phyloP scores from a whole-genome alignment of 2,888 invertebrate genomes.

The Tiliacea aurago region DNA sequence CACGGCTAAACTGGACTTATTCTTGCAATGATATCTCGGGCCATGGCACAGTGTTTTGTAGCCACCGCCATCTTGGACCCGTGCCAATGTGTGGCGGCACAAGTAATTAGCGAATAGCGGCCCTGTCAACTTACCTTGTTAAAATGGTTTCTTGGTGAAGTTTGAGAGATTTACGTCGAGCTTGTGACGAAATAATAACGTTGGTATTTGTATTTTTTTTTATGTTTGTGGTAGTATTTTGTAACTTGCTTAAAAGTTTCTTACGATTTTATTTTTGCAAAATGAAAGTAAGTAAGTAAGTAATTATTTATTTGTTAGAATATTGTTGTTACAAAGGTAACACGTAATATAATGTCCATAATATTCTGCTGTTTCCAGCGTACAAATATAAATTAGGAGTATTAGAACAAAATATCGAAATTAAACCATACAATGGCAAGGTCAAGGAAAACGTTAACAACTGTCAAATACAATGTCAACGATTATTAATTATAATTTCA shows the following conservation, averaged over 20 bases:
- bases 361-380: no score
- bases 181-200: constrained; percentile 45
- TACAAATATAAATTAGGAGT: no score
- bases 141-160: constrained; percentile 50
- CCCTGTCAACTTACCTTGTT: constrained; percentile 62
- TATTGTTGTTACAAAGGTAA: no score
- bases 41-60: constrained; percentile 76
- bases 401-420: no score
- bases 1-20: constrained; percentile 75
- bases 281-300: no score
- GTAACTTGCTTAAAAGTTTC: neutral
- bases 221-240: neutral
- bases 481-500: no score
- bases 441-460: no score
- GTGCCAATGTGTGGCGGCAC: constrained; percentile 70
- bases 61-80: constrained; percentile 72
- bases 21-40: constrained; percentile 77
- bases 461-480: no score
- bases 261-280: neutral
- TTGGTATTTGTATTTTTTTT: constrained; percentile 2
- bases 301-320: no score
- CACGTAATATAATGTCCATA: no score
- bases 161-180: constrained; percentile 35
- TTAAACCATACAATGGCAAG: no score
- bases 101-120: constrained; percentile 68